Base-by-base conservation (phyloP, 2,888 invertebrate genomes). In the Papilio elwesi region DNA sequence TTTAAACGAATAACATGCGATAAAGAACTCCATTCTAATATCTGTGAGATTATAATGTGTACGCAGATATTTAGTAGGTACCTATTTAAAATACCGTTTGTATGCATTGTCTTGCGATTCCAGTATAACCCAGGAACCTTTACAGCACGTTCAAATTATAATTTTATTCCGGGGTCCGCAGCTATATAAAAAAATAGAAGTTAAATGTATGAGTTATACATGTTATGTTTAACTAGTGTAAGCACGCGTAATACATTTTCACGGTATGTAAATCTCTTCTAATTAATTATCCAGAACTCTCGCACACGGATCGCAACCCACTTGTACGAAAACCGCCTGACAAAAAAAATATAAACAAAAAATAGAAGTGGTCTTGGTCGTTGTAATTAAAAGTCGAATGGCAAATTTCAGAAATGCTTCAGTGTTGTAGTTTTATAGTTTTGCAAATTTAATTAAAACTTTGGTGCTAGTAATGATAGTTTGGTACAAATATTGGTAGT, bases 391-490 rank as follows among this genome's bases (percentile, higher is more conserved):
- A 59, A 57, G 36, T 68, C 68, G 10, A 48, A 49, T 49, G 36
- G 43, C 36, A 57, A 68, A 59, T 59, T 68, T 59, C 48, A 15
- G 47, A 48, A 68, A 48, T 49, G 49, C 59, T 59, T 59, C 36
- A 59, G 26, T 68, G 49, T 57, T 68, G 43, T 26, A 26, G 26
- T 26, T 26, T 1, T 26, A 49, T 62, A 55, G 59, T 59, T 65
- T 74, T 47, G 66, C 66, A 48, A 38, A 55, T 68, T 63, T 59
- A 67, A 59, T 55, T 65, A 26, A 53, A 70, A 67, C 64, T 73
- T 70, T 47, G 38, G 4, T 47, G 67, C 26, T 16, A 47, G 4
- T 59, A 57, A 49, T 51, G 59, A 68, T 9, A 26, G 48, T 65
- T 65, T 36, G 65, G 16, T 51, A 51, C 38, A 51, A n/a, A 36